Evolutionary conservation across 2,797 vertebrate genomes (phyloP), one percentile per base, ranked within the genome.

Genomic region (Serranus cabrilla): DNA sequence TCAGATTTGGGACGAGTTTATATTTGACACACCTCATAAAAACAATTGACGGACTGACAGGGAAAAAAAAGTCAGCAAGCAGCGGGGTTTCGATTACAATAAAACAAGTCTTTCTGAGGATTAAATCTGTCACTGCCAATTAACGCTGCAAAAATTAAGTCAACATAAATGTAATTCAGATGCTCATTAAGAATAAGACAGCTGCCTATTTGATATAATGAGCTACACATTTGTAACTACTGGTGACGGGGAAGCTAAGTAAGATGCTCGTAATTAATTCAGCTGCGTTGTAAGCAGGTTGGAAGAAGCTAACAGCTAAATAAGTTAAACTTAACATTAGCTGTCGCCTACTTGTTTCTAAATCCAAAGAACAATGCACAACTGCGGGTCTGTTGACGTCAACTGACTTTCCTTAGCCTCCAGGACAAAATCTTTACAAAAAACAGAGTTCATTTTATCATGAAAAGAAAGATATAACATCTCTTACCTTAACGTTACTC

Each of bases 401-500:
- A 47, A 17, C 11, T n/a, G 12, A 2, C 0, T 42, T 23, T 37
- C 2, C 2, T 1, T 13, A 2, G 18, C 11, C 0, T 18, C 0
- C 1, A 0, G 40, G 2, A 59, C 8, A 1, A 51, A 47, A 8
- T 1, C 0, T 23, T 42, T 20, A 10, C 14, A 23, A 27, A 40
- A n/a, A 59, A 18, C 10, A 17, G 5, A 34, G 0, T 3, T 10
- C 4, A 9, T 11, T 13, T 59, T 1, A 47, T 4, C 27, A 12
- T 39, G 7, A 42, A 62, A 71, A 27, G 0, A 45, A 7, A 18
- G 1, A 45, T 39, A 57, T 0, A 40, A 16, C 7, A 59, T 9
- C 45, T 78, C 67, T 80, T 75, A 92, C 87, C 75, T 88, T 17
- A 5, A 45, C 6, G 43, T 45, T 51, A 0, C 46, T 42, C 18